Conservation (phyloP, 2,888 invertebrate species). For the Gryllus longicercus region DNA sequence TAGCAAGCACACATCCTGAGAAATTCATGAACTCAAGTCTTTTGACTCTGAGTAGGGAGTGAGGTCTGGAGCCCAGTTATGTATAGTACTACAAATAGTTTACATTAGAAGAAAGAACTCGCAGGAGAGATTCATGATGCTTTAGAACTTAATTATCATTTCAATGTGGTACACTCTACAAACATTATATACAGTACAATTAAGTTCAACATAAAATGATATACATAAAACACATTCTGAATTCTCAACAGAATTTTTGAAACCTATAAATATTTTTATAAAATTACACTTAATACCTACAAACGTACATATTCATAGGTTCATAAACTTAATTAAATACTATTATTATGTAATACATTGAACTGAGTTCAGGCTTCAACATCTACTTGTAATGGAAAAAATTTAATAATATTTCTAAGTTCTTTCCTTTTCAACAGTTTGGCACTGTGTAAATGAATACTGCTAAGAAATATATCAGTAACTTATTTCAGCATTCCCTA, state of each 20-base stretch:
- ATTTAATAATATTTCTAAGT: too few species aligned
- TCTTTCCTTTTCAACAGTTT: constrained; percentile 6
- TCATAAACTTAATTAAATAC: neutral
- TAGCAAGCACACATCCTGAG: neutral
- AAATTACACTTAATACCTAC: neutral
- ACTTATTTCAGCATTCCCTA: neutral
- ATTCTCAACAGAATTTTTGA: neutral
- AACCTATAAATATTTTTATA: neutral
- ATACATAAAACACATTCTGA: neutral
- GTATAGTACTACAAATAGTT: neutral
- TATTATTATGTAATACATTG: neutral
- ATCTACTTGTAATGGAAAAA: neutral
- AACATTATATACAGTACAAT: neutral
- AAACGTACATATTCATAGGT: neutral
- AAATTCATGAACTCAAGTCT: neutral
- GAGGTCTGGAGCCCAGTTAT: neutral
- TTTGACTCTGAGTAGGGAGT: too few species aligned
- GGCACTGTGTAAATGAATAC: constrained; percentile 17
- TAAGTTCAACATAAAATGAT: neutral
- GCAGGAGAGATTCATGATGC: neutral
- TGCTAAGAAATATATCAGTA: neutral
- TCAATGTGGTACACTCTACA: neutral
- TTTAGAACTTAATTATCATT: neutral
- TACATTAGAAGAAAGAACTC: neutral
- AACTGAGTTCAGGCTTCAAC: neutral